phyloP scores from a whole-genome alignment of 2,888 invertebrate species.

The Hirtodrosophila histrioides region DNA sequence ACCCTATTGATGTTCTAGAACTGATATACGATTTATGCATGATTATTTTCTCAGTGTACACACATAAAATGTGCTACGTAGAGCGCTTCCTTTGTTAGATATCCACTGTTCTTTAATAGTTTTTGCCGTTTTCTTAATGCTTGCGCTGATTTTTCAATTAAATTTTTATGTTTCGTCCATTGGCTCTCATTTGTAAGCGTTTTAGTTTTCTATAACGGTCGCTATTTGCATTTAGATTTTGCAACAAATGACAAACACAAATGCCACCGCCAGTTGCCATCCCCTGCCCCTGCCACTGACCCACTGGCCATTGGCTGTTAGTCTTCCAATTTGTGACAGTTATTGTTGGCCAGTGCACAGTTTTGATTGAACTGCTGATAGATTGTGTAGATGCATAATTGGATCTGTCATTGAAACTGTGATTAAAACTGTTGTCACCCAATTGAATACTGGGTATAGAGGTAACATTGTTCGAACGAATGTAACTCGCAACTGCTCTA shows the following conservation, averaged over 20 bases:
- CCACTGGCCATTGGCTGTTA: constrained; percentile 49
- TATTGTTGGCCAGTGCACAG: constrained; percentile 61
- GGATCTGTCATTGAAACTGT: constrained; percentile 42
- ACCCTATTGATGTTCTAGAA: no score
- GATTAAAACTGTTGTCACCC: constrained; percentile 65
- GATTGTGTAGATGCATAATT: constrained; percentile 49
- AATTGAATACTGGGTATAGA: constrained; percentile 7
- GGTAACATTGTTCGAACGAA: constrained; percentile 23
- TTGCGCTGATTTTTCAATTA: constrained; percentile 72
- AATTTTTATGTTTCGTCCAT: constrained; percentile 43
- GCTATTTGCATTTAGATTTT: constrained; percentile 39
- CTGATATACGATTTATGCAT: no score
- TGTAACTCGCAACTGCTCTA: neutral
- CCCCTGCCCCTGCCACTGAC: constrained; percentile 13
- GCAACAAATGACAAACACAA: constrained; percentile 31
- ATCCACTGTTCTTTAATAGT: constrained; percentile 49
- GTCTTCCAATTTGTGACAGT: constrained; percentile 68
- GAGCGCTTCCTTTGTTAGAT: constrained; percentile 41
- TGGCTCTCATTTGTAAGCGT: constrained; percentile 47
- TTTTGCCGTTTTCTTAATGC: constrained; percentile 51
- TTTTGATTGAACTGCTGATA: constrained; percentile 70
- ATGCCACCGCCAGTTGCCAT: constrained; percentile 10
- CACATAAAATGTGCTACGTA: constrained; percentile 7
- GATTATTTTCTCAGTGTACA: no score
- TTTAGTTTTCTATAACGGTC: constrained; percentile 62